Evolutionary conservation across 2,888 invertebrate species (phyloP).

Genomic region (Dolichomitus sp.): DNA sequence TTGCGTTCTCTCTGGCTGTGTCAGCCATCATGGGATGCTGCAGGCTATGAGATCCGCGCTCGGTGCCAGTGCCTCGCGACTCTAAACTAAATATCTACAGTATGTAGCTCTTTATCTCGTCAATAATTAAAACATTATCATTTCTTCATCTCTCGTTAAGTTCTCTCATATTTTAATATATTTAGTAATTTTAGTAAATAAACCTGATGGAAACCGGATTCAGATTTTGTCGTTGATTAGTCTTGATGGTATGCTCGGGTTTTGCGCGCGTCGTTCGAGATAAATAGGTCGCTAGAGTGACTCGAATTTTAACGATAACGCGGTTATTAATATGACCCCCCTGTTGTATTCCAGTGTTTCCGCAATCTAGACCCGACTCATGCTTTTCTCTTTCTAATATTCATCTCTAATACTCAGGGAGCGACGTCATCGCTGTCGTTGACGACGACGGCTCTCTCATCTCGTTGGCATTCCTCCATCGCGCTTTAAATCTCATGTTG

Average conservation of each 20-base stretch:
- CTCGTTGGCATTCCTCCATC: conserved; percentile 63
- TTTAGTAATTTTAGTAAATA: background rate
- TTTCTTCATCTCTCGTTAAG: conserved; percentile 48
- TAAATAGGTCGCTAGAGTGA: conserved; percentile 40
- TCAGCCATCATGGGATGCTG: conserved; percentile 84
- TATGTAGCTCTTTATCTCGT: conserved; percentile 57
- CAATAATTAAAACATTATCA: conserved; percentile 44
- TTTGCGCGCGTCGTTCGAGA: conserved; percentile 3
- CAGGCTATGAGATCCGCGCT: conserved; percentile 67
- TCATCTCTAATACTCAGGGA: conserved; percentile 56
- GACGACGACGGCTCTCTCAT: conserved; percentile 38
- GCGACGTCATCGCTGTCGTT: conserved; percentile 18
- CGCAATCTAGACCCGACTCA: conserved; percentile 41
- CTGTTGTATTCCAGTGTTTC: conserved; percentile 39
- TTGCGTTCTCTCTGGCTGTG: conserved; percentile 68
- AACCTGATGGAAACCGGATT: background rate
- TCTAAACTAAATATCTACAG: conserved; percentile 57
- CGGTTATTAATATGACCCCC: conserved; percentile 54
- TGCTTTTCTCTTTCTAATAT: conserved; percentile 66
- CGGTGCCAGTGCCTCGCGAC: conserved; percentile 55
- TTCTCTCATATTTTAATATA: background rate
- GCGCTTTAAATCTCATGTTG: conserved; percentile 62
- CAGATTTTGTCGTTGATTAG: conserved; percentile 21
- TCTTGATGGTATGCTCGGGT: conserved; percentile 27
- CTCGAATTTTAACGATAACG: conserved; percentile 41